Evolutionary conservation across 2,888 invertebrate species (phyloP).

Genomic region (Linyphia triangularis): DNA sequence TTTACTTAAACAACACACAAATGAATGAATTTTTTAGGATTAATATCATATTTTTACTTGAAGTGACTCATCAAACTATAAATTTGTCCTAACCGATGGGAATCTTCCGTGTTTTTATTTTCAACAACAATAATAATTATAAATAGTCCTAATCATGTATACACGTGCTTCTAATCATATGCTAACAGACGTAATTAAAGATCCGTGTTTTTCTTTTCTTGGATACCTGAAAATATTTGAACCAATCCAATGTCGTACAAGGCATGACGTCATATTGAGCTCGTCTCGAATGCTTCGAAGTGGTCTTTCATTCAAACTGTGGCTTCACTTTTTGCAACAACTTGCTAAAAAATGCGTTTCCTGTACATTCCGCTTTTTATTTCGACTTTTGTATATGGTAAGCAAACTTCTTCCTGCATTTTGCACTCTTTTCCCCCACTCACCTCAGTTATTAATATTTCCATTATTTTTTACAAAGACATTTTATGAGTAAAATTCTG

Average conservation of each 20-base stretch:
- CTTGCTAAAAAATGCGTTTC: constrained; percentile 32
- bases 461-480: too few relatives aligned
- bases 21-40: too few relatives aligned
- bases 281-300: constrained; percentile 3
- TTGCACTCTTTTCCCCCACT: background rate
- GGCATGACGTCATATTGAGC: background rate
- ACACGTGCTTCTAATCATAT: background rate
- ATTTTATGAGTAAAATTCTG: too few relatives aligned
- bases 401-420: constrained; percentile 1
- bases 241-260: background rate
- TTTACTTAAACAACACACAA: too few relatives aligned
- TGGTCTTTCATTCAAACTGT: background rate
- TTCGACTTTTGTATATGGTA: constrained; percentile 21
- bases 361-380: constrained; percentile 22
- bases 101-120: too few relatives aligned
- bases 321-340: background rate
- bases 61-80: too few relatives aligned
- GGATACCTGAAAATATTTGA: background rate
- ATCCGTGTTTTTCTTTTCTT: background rate
- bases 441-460: too few relatives aligned
- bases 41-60: too few relatives aligned
- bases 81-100: too few relatives aligned
- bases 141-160: background rate
- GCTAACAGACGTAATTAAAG: background rate
- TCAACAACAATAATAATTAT: too few relatives aligned